Evolutionary conservation across 2,888 invertebrate genomes (phyloP).

Genomic region (Augiades crinisus): DNA sequence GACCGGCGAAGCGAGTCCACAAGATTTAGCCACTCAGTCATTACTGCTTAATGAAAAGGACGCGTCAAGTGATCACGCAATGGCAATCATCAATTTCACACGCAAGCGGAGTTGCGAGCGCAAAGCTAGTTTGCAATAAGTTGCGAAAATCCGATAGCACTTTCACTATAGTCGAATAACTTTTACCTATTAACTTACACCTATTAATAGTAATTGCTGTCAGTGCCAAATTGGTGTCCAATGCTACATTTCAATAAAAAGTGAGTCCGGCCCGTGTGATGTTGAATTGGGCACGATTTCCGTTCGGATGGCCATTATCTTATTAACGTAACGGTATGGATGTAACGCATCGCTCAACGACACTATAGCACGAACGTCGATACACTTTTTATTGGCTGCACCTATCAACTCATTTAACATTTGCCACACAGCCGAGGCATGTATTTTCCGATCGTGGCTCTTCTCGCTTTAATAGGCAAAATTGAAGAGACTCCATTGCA

Average conservation of each 20-base stretch:
- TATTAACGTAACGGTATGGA: conserved; percentile 12
- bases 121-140: not conserved
- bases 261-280: not conserved
- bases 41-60: too few species aligned
- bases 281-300: conserved; percentile 7
- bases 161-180: conserved; percentile 4
- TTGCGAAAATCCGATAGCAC: conserved; percentile 5
- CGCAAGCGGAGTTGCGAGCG: not conserved
- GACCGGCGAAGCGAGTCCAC: too few species aligned
- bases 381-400: conserved; percentile 1
- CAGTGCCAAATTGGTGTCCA: not conserved
- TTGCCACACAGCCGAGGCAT: not conserved
- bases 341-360: conserved; percentile 8
- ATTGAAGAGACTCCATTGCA: too few species aligned
- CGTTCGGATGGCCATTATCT: conserved; percentile 8
- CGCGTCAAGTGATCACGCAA: too few species aligned
- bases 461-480: too few species aligned
- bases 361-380: conserved; percentile 11
- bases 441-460: too few species aligned
- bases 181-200: not conserved
- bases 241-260: conserved; percentile 4
- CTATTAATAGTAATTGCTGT: not conserved
- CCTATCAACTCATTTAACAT: not conserved
- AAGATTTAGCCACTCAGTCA: too few species aligned
- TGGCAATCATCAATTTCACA: too few species aligned